Percentiles rank a stretch among this genome's conserved stretches.
Conservation (phyloP, 2,888 invertebrate species). For the Eupithecia subfuscata region DNA sequence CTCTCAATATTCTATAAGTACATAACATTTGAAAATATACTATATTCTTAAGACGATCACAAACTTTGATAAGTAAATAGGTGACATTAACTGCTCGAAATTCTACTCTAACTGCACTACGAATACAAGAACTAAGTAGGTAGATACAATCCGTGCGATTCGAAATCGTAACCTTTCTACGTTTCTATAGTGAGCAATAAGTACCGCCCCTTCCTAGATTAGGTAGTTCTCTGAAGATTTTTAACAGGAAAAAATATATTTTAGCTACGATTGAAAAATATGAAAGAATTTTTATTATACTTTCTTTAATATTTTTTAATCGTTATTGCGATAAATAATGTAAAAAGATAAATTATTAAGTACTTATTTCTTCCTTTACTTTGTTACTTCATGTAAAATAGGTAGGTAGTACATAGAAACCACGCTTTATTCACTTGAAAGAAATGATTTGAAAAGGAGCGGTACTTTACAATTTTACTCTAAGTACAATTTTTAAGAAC, state of each 20-base stretch:
- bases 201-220: neutral
- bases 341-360: too few relatives aligned
- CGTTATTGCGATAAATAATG: too few relatives aligned
- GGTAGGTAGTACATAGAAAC: neutral
- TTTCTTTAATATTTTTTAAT: neutral
- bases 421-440: neutral
- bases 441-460: neutral
- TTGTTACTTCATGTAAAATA: neutral
- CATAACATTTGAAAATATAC: constrained; percentile 30
- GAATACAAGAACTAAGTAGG: too few relatives aligned
- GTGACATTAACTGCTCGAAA: constrained; percentile 9
- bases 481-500: neutral
- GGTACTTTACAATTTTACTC: neutral
- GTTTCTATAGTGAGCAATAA: neutral
- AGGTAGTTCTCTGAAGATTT: neutral
- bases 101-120: neutral
- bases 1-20: constrained; percentile 11
- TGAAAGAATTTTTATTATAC: too few relatives aligned
- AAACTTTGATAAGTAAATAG: constrained; percentile 34
- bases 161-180: neutral
- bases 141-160: neutral
- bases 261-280: too few relatives aligned
- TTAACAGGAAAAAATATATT: too few relatives aligned
- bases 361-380: too few relatives aligned
- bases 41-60: constrained; percentile 29